Base-by-base conservation (phyloP, 2,113 vertebrate genomes). In the Ariopsis seemanni region DNA sequence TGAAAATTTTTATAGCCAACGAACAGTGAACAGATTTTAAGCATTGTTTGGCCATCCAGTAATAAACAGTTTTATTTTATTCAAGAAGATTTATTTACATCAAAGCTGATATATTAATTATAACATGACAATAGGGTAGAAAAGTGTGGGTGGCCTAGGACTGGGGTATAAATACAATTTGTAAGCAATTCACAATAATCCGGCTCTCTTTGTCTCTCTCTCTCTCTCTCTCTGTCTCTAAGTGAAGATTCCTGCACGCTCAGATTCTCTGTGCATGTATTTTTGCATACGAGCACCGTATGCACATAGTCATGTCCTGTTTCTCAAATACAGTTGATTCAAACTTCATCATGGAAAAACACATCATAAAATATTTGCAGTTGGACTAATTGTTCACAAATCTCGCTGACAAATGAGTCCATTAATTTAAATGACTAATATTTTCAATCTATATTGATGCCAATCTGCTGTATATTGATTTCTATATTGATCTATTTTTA, bases 101-200 rank as follows among this genome's bases (percentile, higher is more conserved):
- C 8, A 60, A 27, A 34, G 15, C 72, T 52, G 48, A 78, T 78
- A 53, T 78, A 78, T 53, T 53, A 78, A 78, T 55, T 78, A 53
- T 78, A 0, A 55, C 50, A 78, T 78, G 25, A n/a, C 15, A 55
- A 15, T 55, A 78, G 9, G 7, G 9, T 25, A 65, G 25, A 60
- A 63, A 67, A 53, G 1, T 90, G 92, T 94, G 94, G 92, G 94
- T 95, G 94, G 94, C 91, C 94, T 90, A 3, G 6, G 87, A 90
- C 84, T 78, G 8, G 85, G 87, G 90, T 92, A 93, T 93, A 93
- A 94, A 92, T 93, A 92, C 92, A 94, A 93, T 94, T 95, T 94
- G 86, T 90, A 89, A 93, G 92, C 92, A 93, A 93, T 93, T 93
- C 93, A 93, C 91, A 89, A 90, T 95, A 95, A 95, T 95, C 93